Evolutionary conservation across 2,797 vertebrate species (phyloP).

Genomic region (Catharus ustulatus): DNA sequence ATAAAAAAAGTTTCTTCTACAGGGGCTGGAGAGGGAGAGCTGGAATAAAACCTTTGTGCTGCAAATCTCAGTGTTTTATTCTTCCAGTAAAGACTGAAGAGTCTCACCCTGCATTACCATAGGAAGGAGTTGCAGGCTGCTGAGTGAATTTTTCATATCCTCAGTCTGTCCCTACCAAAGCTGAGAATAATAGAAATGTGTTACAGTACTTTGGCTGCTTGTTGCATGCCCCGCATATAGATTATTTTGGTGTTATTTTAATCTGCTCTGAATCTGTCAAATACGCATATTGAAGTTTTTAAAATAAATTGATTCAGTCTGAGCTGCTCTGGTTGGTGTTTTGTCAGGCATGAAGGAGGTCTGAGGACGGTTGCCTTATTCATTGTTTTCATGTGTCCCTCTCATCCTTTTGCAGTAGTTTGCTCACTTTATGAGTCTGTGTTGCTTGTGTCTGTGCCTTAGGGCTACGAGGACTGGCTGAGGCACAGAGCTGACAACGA

Average conservation of each 20-base stretch:
- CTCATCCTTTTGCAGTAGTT: background rate
- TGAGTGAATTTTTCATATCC: constrained; percentile 26
- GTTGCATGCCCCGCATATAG: background rate
- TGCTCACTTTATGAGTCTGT: background rate
- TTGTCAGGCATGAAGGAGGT: constrained; percentile 18
- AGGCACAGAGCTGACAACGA: constrained; percentile 97
- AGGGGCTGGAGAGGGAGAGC: background rate
- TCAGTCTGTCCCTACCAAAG: background rate
- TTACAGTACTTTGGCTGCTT: constrained; percentile 8
- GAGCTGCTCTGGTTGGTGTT: background rate
- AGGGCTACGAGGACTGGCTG: constrained; percentile 99
- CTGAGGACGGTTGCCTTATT: background rate
- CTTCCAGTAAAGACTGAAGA: background rate
- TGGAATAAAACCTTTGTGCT: constrained; percentile 4
- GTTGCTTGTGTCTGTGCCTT: constrained; percentile 40
- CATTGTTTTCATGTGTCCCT: background rate
- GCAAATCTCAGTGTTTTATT: background rate
- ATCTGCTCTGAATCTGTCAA: constrained; percentile 60
- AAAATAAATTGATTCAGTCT: constrained; percentile 13
- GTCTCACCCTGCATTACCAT: background rate
- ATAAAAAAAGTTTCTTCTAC: background rate
- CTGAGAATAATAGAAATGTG: constrained; percentile 36
- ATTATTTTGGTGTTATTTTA: constrained; percentile 48
- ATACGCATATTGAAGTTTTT: constrained; percentile 31
- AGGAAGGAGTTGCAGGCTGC: constrained; percentile 8